These are phyloP conservation scores for Periophthalmus magnuspinnatus DNA, from an alignment of 2,797 vertebrate species.

Conservation along the genomic window DNA sequence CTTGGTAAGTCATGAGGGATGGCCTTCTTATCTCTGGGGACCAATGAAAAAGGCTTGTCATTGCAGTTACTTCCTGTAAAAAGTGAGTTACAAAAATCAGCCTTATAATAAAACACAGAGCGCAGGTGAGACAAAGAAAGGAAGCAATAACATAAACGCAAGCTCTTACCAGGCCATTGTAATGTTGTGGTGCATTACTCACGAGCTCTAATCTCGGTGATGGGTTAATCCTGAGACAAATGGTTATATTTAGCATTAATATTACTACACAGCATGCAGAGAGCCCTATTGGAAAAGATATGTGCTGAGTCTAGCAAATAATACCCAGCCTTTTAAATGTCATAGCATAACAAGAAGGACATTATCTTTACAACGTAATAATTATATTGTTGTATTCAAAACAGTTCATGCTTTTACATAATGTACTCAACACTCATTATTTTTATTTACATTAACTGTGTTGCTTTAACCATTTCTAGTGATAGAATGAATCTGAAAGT, in stretches of 20 bases:
- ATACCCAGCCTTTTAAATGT: slow-evolving; percentile 4
- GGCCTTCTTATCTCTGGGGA: slow-evolving; percentile 53
- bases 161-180: slow-evolving; percentile 6
- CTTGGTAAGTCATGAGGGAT: slow-evolving; percentile 66
- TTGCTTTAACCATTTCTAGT: neutral
- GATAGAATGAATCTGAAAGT: neutral
- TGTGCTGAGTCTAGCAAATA: neutral
- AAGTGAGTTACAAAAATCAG: slow-evolving; percentile 68
- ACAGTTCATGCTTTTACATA: neutral
- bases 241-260: slow-evolving; percentile 15
- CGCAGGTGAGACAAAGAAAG: slow-evolving; percentile 9
- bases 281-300: neutral
- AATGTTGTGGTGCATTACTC: slow-evolving; percentile 10
- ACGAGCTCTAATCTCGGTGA: slow-evolving; percentile 20
- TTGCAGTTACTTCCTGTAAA: slow-evolving; percentile 66
- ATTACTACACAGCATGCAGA: slow-evolving; percentile 3
- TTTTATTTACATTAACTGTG: neutral
- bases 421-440: neutral
- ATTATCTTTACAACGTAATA: neutral
- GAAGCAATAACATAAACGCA: slow-evolving; percentile 7
- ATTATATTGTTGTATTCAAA: neutral
- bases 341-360: neutral
- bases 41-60: slow-evolving; percentile 57
- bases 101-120: slow-evolving; percentile 43
- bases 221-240: slow-evolving; percentile 32